Percentiles rank a stretch among this genome's conserved stretches.
Evolutionary conservation across 2,888 invertebrate genomes (phyloP).

Genomic region (Bombyx huttoni): DNA sequence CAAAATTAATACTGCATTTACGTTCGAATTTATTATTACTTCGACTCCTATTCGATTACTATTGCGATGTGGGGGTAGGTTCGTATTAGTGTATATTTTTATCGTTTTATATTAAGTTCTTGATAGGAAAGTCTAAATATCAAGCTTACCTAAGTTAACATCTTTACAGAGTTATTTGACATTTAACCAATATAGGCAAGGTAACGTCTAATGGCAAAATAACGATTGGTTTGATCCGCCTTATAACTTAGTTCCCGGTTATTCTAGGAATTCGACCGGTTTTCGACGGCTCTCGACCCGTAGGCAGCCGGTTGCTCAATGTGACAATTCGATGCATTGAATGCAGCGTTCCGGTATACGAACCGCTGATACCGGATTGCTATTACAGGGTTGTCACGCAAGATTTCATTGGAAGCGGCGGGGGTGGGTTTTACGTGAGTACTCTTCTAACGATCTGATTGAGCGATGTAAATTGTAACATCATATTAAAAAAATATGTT

Average conservation of each 20-base stretch:
- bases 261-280: constrained; percentile 67
- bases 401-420: constrained; percentile 75
- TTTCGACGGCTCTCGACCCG: constrained; percentile 71
- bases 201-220: not conserved
- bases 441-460: not conserved
- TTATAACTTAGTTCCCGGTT: not conserved
- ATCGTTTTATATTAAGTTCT: no score
- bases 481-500: no score
- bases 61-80: no score
- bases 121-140: no score
- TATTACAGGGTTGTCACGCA: constrained; percentile 75
- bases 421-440: constrained; percentile 75
- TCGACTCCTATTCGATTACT: no score
- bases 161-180: no score
- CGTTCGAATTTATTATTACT: no score
- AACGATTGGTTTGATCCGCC: not conserved
- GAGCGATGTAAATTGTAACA: no score
- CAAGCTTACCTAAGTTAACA: no score
- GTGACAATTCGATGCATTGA: constrained; percentile 72
- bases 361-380: constrained; percentile 61
- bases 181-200: no score
- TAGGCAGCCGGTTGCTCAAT: constrained; percentile 69
- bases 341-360: constrained; percentile 75
- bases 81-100: no score
- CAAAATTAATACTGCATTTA: no score